phyloP scores from a whole-genome alignment of 2,888 invertebrate species.

The Cryptosula pallasiana region DNA sequence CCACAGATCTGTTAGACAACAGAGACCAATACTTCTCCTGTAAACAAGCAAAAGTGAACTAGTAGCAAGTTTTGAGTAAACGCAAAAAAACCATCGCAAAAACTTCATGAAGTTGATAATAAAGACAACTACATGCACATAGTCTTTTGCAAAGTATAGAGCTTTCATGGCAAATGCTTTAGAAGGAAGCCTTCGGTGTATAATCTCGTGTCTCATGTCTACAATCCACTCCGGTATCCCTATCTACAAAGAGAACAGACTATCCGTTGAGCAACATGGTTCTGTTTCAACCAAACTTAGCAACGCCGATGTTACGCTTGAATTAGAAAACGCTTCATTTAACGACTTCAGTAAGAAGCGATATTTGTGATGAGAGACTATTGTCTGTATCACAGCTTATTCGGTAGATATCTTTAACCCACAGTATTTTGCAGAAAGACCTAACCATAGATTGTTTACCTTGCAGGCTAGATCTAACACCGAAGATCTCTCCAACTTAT shows the following conservation, averaged over 20 bases:
- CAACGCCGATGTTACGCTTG: too few species aligned
- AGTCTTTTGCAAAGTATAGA: slow-evolving; percentile 4
- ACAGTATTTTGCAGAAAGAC: too few species aligned
- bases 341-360: too few species aligned
- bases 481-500: slow-evolving; percentile 1
- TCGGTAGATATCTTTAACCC: too few species aligned
- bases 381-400: too few species aligned
- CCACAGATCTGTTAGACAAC: neutral
- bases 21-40: neutral
- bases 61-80: too few species aligned
- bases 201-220: slow-evolving; percentile 1
- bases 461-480: neutral
- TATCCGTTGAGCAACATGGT: neutral
- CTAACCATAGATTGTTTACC: too few species aligned
- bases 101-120: too few species aligned
- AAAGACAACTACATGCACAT: slow-evolving; percentile 5
- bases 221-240: slow-evolving; percentile 14
- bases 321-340: too few species aligned
- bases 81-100: too few species aligned
- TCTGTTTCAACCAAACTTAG: neutral
- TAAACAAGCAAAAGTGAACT: too few species aligned
- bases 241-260: neutral
- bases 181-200: slow-evolving; percentile 2
- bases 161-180: neutral
- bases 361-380: too few species aligned